phyloP scores from a whole-genome alignment of 2,113 vertebrate genomes.

The Neolamprologus brichardi region DNA sequence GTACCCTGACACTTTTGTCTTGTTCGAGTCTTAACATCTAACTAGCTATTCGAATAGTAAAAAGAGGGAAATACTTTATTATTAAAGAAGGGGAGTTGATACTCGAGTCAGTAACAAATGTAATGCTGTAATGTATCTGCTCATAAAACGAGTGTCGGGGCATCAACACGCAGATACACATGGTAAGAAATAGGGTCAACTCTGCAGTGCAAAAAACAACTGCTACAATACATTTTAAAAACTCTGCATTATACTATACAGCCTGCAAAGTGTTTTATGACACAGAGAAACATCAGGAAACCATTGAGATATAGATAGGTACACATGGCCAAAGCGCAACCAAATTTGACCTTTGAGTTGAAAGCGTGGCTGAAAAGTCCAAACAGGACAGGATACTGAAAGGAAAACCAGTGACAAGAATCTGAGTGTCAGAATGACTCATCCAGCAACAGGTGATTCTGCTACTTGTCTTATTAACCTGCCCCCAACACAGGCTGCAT shows the following conservation, averaged over 20 bases:
- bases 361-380: not conserved
- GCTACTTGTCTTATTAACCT: not conserved
- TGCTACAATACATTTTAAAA: fast-evolving
- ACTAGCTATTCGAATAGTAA: not conserved
- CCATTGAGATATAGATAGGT: not conserved
- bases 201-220: not conserved
- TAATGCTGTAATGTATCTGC: not conserved
- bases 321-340: not conserved
- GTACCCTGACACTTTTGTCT: not conserved
- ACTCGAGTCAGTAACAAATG: not conserved
- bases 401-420: not conserved
- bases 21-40: not conserved
- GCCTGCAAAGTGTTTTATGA: not conserved
- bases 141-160: not conserved
- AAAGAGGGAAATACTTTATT: not conserved
- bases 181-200: not conserved
- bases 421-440: not conserved
- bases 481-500: not conserved
- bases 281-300: not conserved
- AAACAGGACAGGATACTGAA: not conserved
- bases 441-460: not conserved
- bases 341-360: not conserved
- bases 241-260: not conserved
- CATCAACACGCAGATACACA: not conserved
- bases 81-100: not conserved